Evolutionary conservation across 2,113 vertebrate species (phyloP), one percentile per base, ranked within the genome.

Genomic region (Porphyrio hochstetteri): DNA sequence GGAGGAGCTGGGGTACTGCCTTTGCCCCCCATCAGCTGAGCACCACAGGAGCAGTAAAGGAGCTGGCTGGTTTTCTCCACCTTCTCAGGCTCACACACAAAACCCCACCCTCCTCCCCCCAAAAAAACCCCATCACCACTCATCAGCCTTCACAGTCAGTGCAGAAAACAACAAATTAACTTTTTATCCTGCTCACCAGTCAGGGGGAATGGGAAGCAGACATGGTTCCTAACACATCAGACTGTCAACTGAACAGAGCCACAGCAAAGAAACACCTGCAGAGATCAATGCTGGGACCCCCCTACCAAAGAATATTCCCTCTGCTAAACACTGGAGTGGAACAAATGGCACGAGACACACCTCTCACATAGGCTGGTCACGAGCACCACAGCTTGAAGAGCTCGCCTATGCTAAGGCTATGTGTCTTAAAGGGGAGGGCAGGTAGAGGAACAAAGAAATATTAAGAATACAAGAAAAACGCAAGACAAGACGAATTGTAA

Each of bases 151-250:
- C 80, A 61, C 82, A 77, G 68, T 44, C 90, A n/a, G 59, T 68
- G 48, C 75, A 29, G 38, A 89, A 86, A 87, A 94, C 93, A 97
- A 93, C 95, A 89, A 82, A 84, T 91, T 91, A 93, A 92, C 93
- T 88, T 79, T 82, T 57, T 70, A 28, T 53, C 57, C 79, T 63
- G 59, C 40, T 91, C 69, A 87, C 11, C 77, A 86, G 83, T 20
- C 74, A 50, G 57, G 33, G 33, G 68, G 28, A 82, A 87, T 2
- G 1, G 71, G 56, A 92, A 91, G 57, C 69, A 82, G 87, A 69
- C 28, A 56, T 7, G 36, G 87, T 36, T 92, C 50, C 78, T 81
- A 95, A 53, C 44, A 46, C 18, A 84, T 42, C 28, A 53, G 59
- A 19, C 11, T 57, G 33, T 25, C 46, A 70, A 50, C n/a, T 68